Base-by-base conservation (phyloP, 92 coral and sea anemone species). In the Galaxea fascicularis region DNA sequence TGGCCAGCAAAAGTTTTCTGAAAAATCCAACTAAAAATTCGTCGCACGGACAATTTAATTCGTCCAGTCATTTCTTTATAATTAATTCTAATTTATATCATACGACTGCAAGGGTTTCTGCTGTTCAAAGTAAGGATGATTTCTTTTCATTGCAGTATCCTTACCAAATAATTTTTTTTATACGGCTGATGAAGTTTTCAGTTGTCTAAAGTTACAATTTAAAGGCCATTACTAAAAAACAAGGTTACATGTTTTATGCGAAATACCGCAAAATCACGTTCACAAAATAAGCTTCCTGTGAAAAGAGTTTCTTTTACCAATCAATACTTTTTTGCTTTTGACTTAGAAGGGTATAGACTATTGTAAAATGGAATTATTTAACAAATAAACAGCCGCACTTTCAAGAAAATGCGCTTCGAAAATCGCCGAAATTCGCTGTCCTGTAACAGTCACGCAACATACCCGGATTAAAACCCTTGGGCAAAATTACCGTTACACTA, bases 171-270 rank as follows among this genome's bases (percentile, higher is more conserved):
- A 0, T 64, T 64, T 64, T 64, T 64, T 64, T 65, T n/a, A 28
- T 65, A 65, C 47, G 46, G 71, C 17, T 65, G 71, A 65, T 65
- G 44, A 65, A 27, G 45, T 65, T 65, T 63, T 63, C 71, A 65
- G 71, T 44, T 31, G 71, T 65, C 71, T 65, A 65, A 65, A 65
- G 71, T 65, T 65, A 65, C 69, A 26, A 64, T 64, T 64, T 64
- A 64, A 65, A 28, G 44, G 45, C 6, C 71, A 65, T 65, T 29
- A 65, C 71, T 26, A 15, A 65, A 6, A 22, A 62, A 14, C 17
- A 49, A 49, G 1, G 54, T 49, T 49, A 49, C 13, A 49, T 0
- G 10, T 49, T 49, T 49, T 14, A 9, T 14, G 17, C 7, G 54
- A 15, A 49, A 49, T 49, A 49, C 54, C 54, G 10, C 54, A 49